Percentiles rank a stretch among this genome's conserved stretches.
These are phyloP conservation scores for Micropoecilia bifurca DNA, from an alignment of 2,797 vertebrate species.

Conservation along the genomic window DNA sequence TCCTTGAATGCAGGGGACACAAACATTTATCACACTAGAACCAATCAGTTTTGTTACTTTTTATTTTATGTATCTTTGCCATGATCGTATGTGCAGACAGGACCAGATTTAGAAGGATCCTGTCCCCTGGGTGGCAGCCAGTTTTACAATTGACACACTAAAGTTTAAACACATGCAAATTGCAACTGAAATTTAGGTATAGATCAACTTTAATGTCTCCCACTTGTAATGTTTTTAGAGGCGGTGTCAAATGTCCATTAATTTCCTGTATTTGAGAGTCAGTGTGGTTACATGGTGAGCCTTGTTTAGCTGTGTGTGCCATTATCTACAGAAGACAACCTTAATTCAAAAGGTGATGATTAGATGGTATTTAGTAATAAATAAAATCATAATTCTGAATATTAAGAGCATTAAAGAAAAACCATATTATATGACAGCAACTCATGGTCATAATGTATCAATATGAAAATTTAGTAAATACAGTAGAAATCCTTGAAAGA, in stretches of 20 bases:
- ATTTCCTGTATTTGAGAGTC: neutral
- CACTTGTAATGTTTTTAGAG: neutral
- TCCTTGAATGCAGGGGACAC: neutral
- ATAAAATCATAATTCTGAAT: neutral
- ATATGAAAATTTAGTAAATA: neutral
- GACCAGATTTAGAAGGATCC: neutral
- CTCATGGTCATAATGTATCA: slow-evolving; percentile 7
- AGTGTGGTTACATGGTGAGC: neutral
- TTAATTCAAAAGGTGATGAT: neutral
- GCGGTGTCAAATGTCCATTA: neutral
- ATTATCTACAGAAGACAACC: neutral
- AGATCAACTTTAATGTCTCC: neutral
- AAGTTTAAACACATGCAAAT: neutral
- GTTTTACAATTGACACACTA: neutral
- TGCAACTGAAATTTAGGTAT: neutral
- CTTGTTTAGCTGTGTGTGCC: neutral
- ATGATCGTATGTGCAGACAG: neutral
- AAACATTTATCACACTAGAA: neutral
- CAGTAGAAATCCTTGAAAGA: neutral
- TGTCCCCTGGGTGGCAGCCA: neutral
- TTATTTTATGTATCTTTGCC: neutral
- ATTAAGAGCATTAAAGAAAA: slow-evolving; percentile 1
- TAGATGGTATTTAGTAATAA: neutral
- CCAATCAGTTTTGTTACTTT: neutral
- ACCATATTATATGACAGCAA: neutral